Evolutionary conservation across 2,888 invertebrate species (phyloP).

Genomic region (Cybosia mesomella): DNA sequence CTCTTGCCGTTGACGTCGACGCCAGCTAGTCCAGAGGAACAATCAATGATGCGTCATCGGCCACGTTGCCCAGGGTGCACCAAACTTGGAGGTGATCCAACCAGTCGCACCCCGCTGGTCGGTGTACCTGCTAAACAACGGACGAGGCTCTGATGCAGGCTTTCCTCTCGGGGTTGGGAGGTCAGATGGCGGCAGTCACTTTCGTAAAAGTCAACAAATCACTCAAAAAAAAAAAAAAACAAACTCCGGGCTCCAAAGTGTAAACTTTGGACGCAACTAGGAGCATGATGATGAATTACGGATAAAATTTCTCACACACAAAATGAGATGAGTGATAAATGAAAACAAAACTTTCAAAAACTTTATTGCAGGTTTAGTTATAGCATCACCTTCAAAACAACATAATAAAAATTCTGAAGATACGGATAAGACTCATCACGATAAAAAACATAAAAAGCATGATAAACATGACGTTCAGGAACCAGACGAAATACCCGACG

Average conservation of each 20-base stretch:
- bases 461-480: slow-evolving; percentile 51
- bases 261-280: background rate
- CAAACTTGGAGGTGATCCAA: too few species aligned
- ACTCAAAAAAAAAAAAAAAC: too few species aligned
- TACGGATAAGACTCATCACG: slow-evolving; percentile 26
- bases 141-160: background rate
- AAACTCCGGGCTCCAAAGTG: too few species aligned
- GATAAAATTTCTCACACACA: background rate
- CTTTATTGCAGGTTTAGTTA: slow-evolving; percentile 38
- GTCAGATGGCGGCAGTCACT: background rate
- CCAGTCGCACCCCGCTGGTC: too few species aligned
- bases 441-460: slow-evolving; percentile 37
- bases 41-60: too few species aligned
- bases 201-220: background rate
- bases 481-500: slow-evolving; percentile 64
- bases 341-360: background rate
- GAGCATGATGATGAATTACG: background rate
- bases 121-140: background rate
- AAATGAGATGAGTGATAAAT: background rate
- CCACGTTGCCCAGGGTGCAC: too few species aligned
- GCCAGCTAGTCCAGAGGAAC: too few species aligned
- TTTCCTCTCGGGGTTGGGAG: background rate
- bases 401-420: slow-evolving; percentile 23
- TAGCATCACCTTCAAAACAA: slow-evolving; percentile 42
- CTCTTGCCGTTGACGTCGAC: too few species aligned